Percentiles rank a stretch among this genome's conserved stretches.
These are phyloP conservation scores for Aphis craccivora DNA, from an alignment of 1,140 invertebrate genomes.

Conservation along the genomic window DNA sequence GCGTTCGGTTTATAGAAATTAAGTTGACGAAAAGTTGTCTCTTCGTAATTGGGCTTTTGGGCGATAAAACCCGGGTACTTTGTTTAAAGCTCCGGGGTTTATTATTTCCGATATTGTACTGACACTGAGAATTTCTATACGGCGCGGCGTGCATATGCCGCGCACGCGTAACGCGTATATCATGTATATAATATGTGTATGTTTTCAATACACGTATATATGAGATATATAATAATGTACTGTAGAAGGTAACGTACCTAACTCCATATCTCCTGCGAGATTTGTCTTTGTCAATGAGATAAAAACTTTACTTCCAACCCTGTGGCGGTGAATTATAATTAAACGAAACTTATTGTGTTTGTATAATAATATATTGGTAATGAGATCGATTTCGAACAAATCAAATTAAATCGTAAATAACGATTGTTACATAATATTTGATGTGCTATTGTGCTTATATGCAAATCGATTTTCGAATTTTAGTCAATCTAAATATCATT, in stretches of 20 bases:
- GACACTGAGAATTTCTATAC: background rate
- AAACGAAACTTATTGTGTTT: background rate
- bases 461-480: background rate
- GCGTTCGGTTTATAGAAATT: background rate
- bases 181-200: background rate
- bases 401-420: background rate
- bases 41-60: background rate
- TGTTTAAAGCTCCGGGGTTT: background rate
- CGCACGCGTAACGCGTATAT: background rate
- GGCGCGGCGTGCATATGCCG: background rate
- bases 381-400: background rate
- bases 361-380: background rate
- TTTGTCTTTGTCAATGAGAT: background rate
- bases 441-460: background rate
- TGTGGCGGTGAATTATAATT: background rate
- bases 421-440: background rate
- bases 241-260: background rate
- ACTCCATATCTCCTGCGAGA: background rate
- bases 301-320: background rate
- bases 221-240: background rate
- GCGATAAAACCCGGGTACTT: background rate
- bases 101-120: constrained; percentile 22
- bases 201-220: background rate
- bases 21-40: constrained; percentile 34
- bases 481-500: background rate